phyloP scores from a whole-genome alignment of 2,113 vertebrate genomes.

The Pavo muticus region DNA sequence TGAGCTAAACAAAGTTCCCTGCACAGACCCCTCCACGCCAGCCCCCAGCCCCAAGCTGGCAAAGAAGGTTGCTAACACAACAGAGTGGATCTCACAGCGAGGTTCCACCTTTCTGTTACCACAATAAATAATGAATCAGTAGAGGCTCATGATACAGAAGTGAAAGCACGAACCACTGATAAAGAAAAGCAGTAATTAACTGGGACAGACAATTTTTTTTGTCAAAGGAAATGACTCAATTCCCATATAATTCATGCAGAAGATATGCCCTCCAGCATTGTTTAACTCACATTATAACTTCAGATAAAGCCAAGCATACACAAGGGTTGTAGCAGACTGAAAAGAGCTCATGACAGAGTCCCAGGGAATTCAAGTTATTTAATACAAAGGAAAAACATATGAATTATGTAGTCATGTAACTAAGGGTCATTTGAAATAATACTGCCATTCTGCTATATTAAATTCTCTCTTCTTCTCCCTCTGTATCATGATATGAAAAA shows the following conservation, averaged over 20 bases:
- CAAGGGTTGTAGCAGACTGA: accelerated
- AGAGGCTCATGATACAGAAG: neutral
- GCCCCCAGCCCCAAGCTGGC: neutral
- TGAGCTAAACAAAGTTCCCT: neutral
- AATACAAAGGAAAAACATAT: neutral
- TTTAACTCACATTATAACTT: accelerated
- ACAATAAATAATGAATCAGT: neutral
- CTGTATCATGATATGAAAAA: neutral
- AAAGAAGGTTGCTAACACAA: neutral
- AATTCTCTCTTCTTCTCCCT: neutral
- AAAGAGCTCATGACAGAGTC: neutral
- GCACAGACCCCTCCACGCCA: neutral
- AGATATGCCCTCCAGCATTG: neutral
- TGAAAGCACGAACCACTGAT: neutral
- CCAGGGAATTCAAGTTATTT: neutral
- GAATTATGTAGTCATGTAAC: neutral
- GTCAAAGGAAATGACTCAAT: neutral
- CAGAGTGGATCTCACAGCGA: neutral
- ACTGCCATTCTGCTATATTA: neutral
- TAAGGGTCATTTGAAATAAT: neutral
- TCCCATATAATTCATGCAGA: neutral
- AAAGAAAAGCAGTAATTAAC: neutral
- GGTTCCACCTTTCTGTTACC: neutral
- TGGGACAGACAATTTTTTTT: neutral
- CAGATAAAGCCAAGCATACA: neutral